phyloP scores from a whole-genome alignment of 2,888 invertebrate genomes.

The Cephonodes hylas region DNA sequence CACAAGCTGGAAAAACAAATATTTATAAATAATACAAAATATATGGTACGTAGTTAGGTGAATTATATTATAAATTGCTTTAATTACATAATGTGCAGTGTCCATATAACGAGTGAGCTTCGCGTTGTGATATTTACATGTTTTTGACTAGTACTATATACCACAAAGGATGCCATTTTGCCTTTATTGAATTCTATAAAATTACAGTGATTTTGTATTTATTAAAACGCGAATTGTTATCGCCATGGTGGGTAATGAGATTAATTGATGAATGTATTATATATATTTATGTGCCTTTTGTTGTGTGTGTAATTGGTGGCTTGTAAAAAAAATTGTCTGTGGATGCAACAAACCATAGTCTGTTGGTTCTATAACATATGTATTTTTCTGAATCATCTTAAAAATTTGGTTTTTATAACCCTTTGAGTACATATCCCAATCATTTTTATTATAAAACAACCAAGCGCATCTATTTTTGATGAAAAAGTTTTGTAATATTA shows the following conservation, averaged over 20 bases:
- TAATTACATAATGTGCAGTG: neutral
- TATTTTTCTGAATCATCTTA: too few species aligned
- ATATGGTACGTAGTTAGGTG: neutral
- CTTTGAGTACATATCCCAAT: too few species aligned
- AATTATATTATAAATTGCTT: conserved; percentile 2
- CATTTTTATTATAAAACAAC: neutral
- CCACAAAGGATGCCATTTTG: neutral
- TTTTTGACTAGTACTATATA: neutral
- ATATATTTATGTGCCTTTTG: neutral
- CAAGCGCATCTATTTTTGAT: too few species aligned
- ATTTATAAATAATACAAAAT: neutral
- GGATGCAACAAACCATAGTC: neutral
- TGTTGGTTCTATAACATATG: too few species aligned
- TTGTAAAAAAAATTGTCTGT: neutral
- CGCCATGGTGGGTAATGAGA: neutral
- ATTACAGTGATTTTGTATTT: neutral
- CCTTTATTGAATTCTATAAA: neutral
- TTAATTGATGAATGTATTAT: neutral
- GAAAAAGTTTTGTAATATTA: too few species aligned
- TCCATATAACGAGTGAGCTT: conserved; percentile 18
- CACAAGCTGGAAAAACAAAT: too few species aligned
- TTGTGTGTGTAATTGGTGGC: neutral
- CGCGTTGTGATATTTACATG: conserved; percentile 15
- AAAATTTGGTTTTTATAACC: too few species aligned
- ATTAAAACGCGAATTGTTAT: neutral